Percentiles rank a stretch among this genome's conserved stretches.
phyloP scores from a whole-genome alignment of 2,797 vertebrate genomes.

The Sorex maritimensis region DNA sequence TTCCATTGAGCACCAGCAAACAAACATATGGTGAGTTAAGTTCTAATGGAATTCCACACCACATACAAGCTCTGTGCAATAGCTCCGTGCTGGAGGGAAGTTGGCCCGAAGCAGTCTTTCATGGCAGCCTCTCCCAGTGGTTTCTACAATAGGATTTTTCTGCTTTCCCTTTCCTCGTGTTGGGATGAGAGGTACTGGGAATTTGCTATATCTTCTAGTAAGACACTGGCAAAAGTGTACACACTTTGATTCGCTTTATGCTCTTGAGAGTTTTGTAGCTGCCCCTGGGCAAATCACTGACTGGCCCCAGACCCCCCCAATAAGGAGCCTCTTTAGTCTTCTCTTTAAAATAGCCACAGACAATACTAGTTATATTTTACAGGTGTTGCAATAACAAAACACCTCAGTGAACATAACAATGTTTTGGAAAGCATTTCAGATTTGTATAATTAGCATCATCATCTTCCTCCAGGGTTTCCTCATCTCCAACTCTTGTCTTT shows the following conservation, averaged over 20 bases:
- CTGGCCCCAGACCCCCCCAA: background rate
- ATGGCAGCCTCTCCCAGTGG: conserved; percentile 24
- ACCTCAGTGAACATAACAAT: background rate
- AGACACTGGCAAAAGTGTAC: background rate
- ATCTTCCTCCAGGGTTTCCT: background rate
- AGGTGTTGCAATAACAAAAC: conserved; percentile 53
- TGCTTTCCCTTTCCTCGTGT: background rate
- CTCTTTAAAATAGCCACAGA: conserved; percentile 56
- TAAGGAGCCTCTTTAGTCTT: background rate
- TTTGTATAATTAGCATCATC: conserved; percentile 27
- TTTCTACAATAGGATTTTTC: conserved; percentile 9
- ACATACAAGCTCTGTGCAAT: background rate
- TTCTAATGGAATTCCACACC: conserved; percentile 66
- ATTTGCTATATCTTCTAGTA: background rate
- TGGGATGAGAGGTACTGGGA: background rate
- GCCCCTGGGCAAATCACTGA: conserved; percentile 57
- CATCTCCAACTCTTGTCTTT: background rate
- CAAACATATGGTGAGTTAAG: conserved; percentile 23
- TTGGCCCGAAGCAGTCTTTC: conserved; percentile 57
- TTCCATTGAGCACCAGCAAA: conserved; percentile 73
- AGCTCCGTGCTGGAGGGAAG: conserved; percentile 43
- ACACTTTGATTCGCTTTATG: background rate
- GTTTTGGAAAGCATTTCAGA: conserved; percentile 58
- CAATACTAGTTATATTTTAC: conserved; percentile 8
- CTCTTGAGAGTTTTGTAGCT: conserved; percentile 41